Evolutionary conservation across 2,888 invertebrate species (phyloP), one percentile per base, ranked within the genome.

Genomic region (Lingula anatina): DNA sequence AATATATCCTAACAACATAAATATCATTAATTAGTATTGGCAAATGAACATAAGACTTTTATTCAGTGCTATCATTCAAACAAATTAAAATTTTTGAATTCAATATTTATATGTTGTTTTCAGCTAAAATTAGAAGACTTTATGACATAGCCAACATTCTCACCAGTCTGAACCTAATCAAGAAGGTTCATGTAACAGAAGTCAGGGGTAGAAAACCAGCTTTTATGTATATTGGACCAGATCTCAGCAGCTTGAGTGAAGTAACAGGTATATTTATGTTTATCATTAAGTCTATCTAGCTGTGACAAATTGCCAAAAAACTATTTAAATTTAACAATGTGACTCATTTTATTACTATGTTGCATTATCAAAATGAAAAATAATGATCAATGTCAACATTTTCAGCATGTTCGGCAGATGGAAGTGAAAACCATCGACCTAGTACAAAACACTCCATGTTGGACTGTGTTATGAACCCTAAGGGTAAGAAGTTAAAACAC

Each of bases 141-240:
- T 88, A 88, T 75, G 87, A 88, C 73, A 87, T 88, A 63, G 87
- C 87, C 51, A 88, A 88, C 76, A 86, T 88, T 58, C 81, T 88
- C 62, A 84, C 86, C 58, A 86, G 86, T 53, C 83, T 87, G 71
- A 83, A 84, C 61, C 81, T 87, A 59, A 86, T 87, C 67, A 82
- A 83, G 68, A 87, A 86, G 74, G 83, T 86, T 52, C 78, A 78
- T 55, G 82, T 83, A 51, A 82, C 82, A 60, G 81, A 77, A 77
- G 76, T 82, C 76, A 71, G 79, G 35, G 77, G 84, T 63, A 82
- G 84, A 62, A 85, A 85, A 68, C 85, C 85, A 55, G 84, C 85
- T 52, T 86, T 85, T 73, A 81, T 80, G 64, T 86, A 85, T 77
- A 81, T 82, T 54, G 85, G 85, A 40, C 77, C 78, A 26, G 68